Base-by-base conservation (phyloP, 2,797 vertebrate genomes). In the Mycteria americana region DNA sequence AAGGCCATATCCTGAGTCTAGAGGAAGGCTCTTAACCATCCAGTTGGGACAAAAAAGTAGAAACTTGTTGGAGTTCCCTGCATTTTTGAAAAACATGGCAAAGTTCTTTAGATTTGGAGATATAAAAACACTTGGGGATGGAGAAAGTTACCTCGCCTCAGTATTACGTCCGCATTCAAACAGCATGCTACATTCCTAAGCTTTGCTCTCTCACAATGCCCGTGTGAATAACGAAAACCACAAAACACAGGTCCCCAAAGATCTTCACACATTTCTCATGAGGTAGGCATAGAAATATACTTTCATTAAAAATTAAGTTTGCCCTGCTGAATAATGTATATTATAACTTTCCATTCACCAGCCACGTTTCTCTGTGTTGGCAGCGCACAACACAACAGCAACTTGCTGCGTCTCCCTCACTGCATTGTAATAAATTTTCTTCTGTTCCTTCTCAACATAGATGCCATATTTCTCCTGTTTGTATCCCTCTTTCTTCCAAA, bases 271-370 rank as follows among this genome's bases (percentile, higher is more conserved):
- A 68, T 93, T 92, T 95, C 93, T 92, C 6, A 1, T 70, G 88
- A 89, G 80, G 53, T 82, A 91, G 67, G 56, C 67, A 74, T 74
- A 89, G 74, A 92, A 94, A 79, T 76, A 93, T 70, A 74, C 70
- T 81, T 94, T 50, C 92, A 97, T 95, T 94, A 96, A 92, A 95
- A 92, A 94, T 93, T 90, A 82, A 88, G 39, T 94, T 94, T 88
- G 25, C 63, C 63, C 39, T 64, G 39, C 53, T 95, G 56, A 95
- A 92, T 94, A 90, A 95, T 89, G 53, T 86, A 73, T 91, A 45
- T 74, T 85, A 33, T 76, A 79, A 74, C 64, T 93, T 92, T 43
- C 64, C 53, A 33, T 93, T 92, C 70, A 79, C 37, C 41, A 60
- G 48, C 39, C 33, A 70, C 0, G 0, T 81, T 92, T 79, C 54